Evolutionary conservation across 64 coral and sea anemone genomes (phyloP), one percentile per base, ranked within the genome.

Genomic region (Trachythela sp.): DNA sequence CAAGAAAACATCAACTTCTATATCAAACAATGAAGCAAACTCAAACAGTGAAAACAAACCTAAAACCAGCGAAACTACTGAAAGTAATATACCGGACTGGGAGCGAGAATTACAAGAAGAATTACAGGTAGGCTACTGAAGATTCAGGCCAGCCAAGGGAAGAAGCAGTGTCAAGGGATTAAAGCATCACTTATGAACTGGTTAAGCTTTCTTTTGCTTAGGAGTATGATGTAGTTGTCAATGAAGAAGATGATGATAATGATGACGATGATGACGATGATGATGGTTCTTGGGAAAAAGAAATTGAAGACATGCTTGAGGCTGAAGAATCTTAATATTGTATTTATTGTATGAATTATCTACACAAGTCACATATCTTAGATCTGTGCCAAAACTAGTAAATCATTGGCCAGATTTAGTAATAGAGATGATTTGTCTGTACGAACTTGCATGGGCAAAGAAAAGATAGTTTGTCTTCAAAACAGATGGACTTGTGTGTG

Each of bases 241-340:
- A 30, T 38, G 75, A 80, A 30, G 75, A 36, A 4, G 75, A 30
- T 80, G 75, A 80, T 9, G 75, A 36, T 37, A 18, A 99, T 67
- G 94, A 92, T 86, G 95, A 94, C 9, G 95, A n/a, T n/a, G 75
- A 80, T 9, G 75, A 36, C 8, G 9, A 99, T 67, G 94, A 99
- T 8, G 94, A 93, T 92, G 93, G 91, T 58, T 94, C 91, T 8
- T 99, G 96, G 96, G 96, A 99, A 50, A 94, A 95, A 43, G 96
- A 99, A 48, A 99, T 99, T 58, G 96, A 99, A 40, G 96, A 99
- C 77, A 88, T 99, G 89, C 56, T 99, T 51, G 94, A 98, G 88
- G 93, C 89, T 77, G 93, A 97, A 68, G 85, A 83, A 68, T 89
- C 64, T 92, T 59, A 32, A 40, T 10, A 24, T 27, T 77, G n/a